These are phyloP conservation scores for Siderastrea radians DNA, from an alignment of 92 coral and sea anemone species.

Conservation along the genomic window DNA sequence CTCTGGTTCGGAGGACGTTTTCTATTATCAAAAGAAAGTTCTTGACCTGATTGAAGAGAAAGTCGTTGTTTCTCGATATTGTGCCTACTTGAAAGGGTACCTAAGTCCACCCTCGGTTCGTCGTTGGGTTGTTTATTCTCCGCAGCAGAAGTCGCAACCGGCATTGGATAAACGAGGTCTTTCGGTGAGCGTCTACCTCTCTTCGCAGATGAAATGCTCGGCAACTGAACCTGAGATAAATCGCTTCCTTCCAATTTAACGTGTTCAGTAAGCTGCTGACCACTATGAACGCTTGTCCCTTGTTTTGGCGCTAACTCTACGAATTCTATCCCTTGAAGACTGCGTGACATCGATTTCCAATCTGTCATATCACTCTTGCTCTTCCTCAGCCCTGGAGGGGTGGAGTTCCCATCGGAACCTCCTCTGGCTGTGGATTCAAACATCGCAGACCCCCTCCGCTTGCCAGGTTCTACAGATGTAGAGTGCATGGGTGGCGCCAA, in stretches of 20 bases:
- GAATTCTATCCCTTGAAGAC: conserved; percentile 24
- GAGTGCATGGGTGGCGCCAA: conserved; percentile 7
- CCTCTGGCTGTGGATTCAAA: conserved; percentile 7
- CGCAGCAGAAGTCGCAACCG: neutral
- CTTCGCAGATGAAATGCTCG: conserved; percentile 40
- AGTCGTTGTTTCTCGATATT: conserved; percentile 21
- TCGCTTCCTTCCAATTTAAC: conserved; percentile 22
- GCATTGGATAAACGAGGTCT: neutral
- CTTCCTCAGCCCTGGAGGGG: conserved; percentile 61
- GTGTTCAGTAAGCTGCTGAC: conserved; percentile 1
- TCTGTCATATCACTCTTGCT: conserved; percentile 50
- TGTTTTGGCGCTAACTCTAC: neutral
- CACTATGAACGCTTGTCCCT: neutral
- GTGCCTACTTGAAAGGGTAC: neutral
- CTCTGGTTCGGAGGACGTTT: conserved; percentile 2
- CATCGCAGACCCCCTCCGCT: conserved; percentile 14
- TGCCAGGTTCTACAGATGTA: conserved; percentile 2
- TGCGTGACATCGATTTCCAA: conserved; percentile 42
- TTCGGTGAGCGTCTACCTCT: conserved; percentile 39
- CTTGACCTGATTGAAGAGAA: neutral
- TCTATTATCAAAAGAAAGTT: neutral
- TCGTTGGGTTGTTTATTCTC: conserved; percentile 1
- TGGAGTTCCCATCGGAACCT: conserved; percentile 1
- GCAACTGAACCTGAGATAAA: conserved; percentile 40
- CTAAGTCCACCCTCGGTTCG: conserved; percentile 21